These are phyloP conservation scores for Melipona bicolor DNA, from an alignment of 2,888 invertebrate genomes.

Conservation along the genomic window DNA sequence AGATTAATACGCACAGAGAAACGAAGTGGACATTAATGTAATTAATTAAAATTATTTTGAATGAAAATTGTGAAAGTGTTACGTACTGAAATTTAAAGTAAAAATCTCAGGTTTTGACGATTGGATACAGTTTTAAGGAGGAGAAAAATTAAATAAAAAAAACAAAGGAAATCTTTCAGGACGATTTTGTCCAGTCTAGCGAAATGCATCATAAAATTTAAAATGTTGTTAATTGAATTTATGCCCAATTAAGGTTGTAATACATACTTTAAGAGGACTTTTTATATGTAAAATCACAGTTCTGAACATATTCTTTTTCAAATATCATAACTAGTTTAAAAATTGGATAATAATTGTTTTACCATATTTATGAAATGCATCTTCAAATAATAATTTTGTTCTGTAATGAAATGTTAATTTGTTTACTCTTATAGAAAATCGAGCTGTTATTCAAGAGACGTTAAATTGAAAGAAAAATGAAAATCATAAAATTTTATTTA, in stretches of 20 bases:
- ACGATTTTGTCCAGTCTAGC: constrained; percentile 60
- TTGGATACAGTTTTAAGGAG: constrained; percentile 45
- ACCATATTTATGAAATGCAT: constrained; percentile 44
- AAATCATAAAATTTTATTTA: constrained; percentile 43
- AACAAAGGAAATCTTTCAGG: constrained; percentile 49
- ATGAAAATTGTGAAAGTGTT: constrained; percentile 37
- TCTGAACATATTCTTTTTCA: constrained; percentile 65
- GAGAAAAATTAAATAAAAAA: constrained; percentile 19
- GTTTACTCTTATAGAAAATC: constrained; percentile 31
- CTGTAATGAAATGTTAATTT: constrained; percentile 29
- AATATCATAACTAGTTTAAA: constrained; percentile 64
- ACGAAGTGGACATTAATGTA: constrained; percentile 9
- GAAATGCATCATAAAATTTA: constrained; percentile 50
- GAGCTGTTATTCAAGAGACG: constrained; percentile 15
- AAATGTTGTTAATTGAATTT: constrained; percentile 62
- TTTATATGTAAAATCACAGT: constrained; percentile 71
- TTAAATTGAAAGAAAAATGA: constrained; percentile 33
- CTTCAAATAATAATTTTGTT: constrained; percentile 36
- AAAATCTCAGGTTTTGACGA: constrained; percentile 59
- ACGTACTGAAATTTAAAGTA: constrained; percentile 49
- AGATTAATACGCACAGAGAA: constrained; percentile 45
- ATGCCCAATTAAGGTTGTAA: constrained; percentile 70
- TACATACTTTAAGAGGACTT: constrained; percentile 71
- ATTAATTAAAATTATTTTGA: constrained; percentile 33
- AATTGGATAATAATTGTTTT: constrained; percentile 61